Base-by-base conservation (phyloP, 2,888 invertebrate species). In the Melikaiella ostensackeni region DNA sequence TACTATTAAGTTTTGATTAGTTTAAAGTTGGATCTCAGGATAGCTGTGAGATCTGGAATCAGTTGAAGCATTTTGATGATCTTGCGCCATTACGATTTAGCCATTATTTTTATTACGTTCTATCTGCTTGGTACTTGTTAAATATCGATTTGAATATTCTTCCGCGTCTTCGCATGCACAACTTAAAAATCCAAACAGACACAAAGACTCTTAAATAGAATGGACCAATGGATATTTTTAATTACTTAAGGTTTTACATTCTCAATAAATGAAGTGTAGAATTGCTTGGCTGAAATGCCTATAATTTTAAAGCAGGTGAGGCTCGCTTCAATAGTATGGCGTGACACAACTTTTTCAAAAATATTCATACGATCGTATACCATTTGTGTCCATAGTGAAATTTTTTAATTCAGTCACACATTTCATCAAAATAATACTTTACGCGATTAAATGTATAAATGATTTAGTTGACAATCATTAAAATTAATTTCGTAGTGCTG, bases 41-140 rank as follows among this genome's bases (percentile, higher is more conserved):
- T 21, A 21, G 9, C 55, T 55, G 27, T 27, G 5, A 46, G 27
- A 19, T 70, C 21, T 5, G n/a, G 6, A 46, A 16, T 50, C 11
- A 50, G 7, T 33, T 70, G 70, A 55, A 70, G 33, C n/a, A 4
- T 21, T 46, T 11, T n/a, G 13, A n/a, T 5, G 33, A 70, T 50
- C 50, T 21, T 70, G n/a, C 19, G 3, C 30, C 19, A 11, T 70
- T 70, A 70, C 70, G 70, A 70, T 70, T 70, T 70, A 5, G 46
- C 27, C 33, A 42, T n/a, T 7, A n/a, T 27, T 46, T 50, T 70
- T 6, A 21, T 21, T 63, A 4, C 4, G 11, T 19, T 59, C 11
- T 11, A 24, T 27, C 27, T 27, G 27, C 5, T 6, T 59, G n/a
- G 9, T 21, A 24, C 24, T 59, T 24, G 6, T 24, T 16, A 27